Conservation (phyloP, 2,888 invertebrate genomes). For the Heterodera filipjevi region DNA sequence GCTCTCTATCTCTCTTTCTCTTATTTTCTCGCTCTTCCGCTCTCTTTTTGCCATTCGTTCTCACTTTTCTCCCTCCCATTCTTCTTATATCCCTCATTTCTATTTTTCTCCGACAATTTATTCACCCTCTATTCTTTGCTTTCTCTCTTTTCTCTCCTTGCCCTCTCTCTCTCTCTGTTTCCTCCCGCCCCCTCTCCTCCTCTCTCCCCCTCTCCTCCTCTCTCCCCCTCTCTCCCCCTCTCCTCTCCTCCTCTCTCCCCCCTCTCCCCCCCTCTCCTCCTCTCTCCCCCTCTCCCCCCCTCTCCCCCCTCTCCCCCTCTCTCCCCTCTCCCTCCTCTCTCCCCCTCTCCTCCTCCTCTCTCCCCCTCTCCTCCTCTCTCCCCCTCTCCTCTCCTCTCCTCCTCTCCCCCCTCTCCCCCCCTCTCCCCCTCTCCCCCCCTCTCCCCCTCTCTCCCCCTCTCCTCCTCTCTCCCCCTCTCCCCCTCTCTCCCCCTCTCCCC, state of each 20-base stretch:
- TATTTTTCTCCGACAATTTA: no score
- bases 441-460: not conserved
- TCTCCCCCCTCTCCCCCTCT: not conserved
- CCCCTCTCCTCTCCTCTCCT: not conserved
- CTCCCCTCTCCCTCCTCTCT: not conserved
- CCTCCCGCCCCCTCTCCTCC: no score
- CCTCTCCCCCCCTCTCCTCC: not conserved
- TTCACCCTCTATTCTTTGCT: no score
- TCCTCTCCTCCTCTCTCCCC: not conserved
- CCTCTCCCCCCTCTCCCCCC: no score
- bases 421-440: not conserved
- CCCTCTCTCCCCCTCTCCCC: not conserved
- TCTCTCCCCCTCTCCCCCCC: not conserved
- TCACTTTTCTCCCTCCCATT: not conserved
- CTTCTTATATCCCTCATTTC: not conserved
- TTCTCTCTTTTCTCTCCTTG: not conserved
- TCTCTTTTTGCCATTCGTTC: not conserved
- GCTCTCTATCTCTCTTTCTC: not conserved
- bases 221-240: not conserved
- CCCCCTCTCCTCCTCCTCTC: not conserved
- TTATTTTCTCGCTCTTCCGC: not conserved
- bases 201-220: not conserved
- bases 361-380: not conserved
- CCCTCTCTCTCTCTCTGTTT: not conserved
- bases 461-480: not conserved